phyloP scores from a whole-genome alignment of 2,113 vertebrate genomes.

The Eulacestoma nigropectus region DNA sequence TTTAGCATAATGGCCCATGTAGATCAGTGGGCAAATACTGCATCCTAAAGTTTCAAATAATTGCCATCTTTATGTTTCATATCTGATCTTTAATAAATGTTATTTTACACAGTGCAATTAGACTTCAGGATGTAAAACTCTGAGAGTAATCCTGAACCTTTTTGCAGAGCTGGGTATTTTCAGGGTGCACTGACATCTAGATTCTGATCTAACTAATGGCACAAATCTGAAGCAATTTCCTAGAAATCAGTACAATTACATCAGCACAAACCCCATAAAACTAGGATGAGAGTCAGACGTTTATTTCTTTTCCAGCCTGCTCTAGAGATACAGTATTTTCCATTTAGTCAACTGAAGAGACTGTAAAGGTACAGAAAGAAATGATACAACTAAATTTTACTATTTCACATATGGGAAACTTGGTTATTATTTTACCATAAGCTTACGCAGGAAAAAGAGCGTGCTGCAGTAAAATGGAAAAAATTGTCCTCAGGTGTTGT shows the following conservation, averaged over 20 bases:
- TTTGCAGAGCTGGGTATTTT: slow-evolving; percentile 26
- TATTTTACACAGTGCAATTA: slow-evolving; percentile 47
- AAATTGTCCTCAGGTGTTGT: slow-evolving; percentile 41
- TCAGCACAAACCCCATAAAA: slow-evolving; percentile 1
- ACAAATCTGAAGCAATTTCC: slow-evolving; percentile 48
- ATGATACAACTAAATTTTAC: slow-evolving; percentile 48
- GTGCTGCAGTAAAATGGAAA: slow-evolving; percentile 48
- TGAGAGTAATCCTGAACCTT: slow-evolving; percentile 16
- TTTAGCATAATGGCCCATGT: neutral
- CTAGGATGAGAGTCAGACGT: slow-evolving; percentile 4
- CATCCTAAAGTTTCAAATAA: slow-evolving; percentile 45
- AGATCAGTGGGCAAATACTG: slow-evolving; percentile 19
- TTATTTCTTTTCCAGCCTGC: slow-evolving; percentile 58
- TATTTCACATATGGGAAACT: slow-evolving; percentile 53
- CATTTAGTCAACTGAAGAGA: slow-evolving; percentile 32
- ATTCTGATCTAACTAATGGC: slow-evolving; percentile 11
- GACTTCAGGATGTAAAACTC: slow-evolving; percentile 10
- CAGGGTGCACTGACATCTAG: neutral
- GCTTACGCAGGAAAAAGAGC: neutral
- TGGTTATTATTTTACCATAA: slow-evolving; percentile 55
- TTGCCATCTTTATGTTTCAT: slow-evolving; percentile 5
- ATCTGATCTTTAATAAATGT: slow-evolving; percentile 35
- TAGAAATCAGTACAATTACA: slow-evolving; percentile 29
- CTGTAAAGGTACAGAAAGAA: slow-evolving; percentile 32
- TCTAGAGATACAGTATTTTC: slow-evolving; percentile 41